Evolutionary conservation across 2,113 vertebrate species (phyloP).

Genomic region (Entelurus aequoreus): DNA sequence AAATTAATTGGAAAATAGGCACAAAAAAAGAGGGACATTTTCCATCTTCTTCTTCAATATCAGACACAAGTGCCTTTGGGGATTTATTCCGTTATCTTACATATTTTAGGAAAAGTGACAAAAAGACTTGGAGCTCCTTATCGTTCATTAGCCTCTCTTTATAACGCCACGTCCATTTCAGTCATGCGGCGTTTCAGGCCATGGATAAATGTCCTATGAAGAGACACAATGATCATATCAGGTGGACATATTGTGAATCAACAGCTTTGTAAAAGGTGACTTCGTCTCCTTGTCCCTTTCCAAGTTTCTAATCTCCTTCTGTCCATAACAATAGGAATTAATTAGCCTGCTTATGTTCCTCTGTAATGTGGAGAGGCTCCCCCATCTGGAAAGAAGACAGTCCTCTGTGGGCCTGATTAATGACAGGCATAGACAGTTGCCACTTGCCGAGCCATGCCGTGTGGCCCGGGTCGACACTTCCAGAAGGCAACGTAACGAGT

Average conservation of each 20-base stretch:
- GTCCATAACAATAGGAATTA: constrained; percentile 99
- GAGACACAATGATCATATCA: constrained; percentile 67
- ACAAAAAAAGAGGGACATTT: background rate
- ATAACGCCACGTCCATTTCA: constrained; percentile 55
- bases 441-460: constrained; percentile 70
- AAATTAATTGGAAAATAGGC: too few species aligned
- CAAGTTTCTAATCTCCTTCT: constrained; percentile 91
- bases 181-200: constrained; percentile 49
- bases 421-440: constrained; percentile 85
- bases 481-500: constrained; percentile 59
- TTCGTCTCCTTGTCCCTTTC: constrained; percentile 46
- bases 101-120: constrained; percentile 34
- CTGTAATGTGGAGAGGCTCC: constrained; percentile 85
- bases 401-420: constrained; percentile 95
- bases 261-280: constrained; percentile 88
- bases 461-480: constrained; percentile 70
- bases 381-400: constrained; percentile 94
- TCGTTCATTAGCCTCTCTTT: constrained; percentile 86
- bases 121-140: constrained; percentile 67
- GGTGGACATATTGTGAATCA: constrained; percentile 79
- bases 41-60: constrained; percentile 14
- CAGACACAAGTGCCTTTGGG: constrained; percentile 12
- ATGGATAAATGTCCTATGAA: constrained; percentile 64
- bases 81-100: constrained; percentile 48
- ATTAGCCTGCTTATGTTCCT: constrained; percentile 98